These are phyloP conservation scores for Myiothlypis chrysogaster DNA, from an alignment of 2,797 vertebrate genomes.

Conservation along the genomic window DNA sequence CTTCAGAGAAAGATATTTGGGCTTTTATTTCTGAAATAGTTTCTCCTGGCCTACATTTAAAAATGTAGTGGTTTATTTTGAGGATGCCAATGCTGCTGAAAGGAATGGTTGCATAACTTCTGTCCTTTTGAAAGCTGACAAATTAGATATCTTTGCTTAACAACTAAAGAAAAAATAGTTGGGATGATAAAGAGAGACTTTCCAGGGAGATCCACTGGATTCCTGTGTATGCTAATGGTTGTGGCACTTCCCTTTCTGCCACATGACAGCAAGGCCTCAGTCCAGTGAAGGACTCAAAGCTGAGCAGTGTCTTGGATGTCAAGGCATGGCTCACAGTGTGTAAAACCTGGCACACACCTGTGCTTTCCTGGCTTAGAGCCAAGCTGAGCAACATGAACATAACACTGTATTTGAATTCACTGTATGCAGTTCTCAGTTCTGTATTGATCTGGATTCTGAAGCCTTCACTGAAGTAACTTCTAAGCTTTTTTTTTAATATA, in stretches of 20 bases:
- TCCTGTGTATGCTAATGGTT: not conserved
- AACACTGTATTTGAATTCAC: not conserved
- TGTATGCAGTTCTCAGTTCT: not conserved
- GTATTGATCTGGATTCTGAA: constrained; percentile 48
- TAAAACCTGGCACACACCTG: not conserved
- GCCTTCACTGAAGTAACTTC: not conserved
- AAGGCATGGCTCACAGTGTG: not conserved
- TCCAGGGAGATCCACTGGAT: not conserved
- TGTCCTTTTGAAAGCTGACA: not conserved
- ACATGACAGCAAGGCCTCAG: not conserved
- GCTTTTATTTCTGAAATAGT: not conserved
- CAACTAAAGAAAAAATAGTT: not conserved
- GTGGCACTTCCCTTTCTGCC: not conserved
- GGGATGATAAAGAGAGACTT: not conserved
- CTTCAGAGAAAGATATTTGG: not conserved
- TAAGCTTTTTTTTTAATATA: not conserved
- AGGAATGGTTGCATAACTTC: not conserved
- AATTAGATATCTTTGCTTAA: not conserved
- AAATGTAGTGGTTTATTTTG: not conserved
- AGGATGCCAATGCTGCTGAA: not conserved
- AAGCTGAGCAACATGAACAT: not conserved
- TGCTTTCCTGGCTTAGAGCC: not conserved
- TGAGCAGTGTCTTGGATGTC: not conserved
- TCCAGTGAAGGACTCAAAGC: not conserved
- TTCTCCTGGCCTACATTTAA: not conserved